Evolutionary conservation across 2,797 vertebrate species (phyloP).

Genomic region (Periophthalmus magnuspinnatus): DNA sequence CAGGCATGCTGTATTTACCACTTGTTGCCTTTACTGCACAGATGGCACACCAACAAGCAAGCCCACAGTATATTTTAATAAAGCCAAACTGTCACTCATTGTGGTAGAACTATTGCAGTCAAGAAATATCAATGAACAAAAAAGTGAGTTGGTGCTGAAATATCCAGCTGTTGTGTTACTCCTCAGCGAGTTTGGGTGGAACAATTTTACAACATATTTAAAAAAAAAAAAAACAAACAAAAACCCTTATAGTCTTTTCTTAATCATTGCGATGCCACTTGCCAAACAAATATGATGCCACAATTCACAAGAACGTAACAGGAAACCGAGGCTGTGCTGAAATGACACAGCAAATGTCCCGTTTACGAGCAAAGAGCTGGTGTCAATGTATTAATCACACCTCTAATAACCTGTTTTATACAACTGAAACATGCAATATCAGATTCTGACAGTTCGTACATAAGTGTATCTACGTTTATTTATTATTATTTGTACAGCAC

Average conservation of each 20-base stretch:
- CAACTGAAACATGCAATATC: too few species aligned
- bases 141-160: slow-evolving; percentile 9
- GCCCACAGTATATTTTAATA: slow-evolving; percentile 54
- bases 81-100: slow-evolving; percentile 63
- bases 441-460: too few species aligned
- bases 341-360: slow-evolving; percentile 7
- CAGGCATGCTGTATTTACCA: slow-evolving; percentile 62
- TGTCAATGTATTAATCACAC: not conserved
- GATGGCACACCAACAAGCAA: slow-evolving; percentile 59
- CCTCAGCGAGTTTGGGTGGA: not conserved
- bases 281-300: slow-evolving; percentile 9
- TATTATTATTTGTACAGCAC: too few species aligned
- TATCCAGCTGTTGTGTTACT: not conserved
- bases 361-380: not conserved
- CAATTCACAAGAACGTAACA: slow-evolving; percentile 24
- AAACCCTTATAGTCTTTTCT: not conserved
- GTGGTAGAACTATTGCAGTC: slow-evolving; percentile 32
- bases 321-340: slow-evolving; percentile 26
- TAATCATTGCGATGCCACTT: too few species aligned
- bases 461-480: too few species aligned
- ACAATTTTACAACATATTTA: not conserved
- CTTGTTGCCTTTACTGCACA: slow-evolving; percentile 61
- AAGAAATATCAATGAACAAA: slow-evolving; percentile 16
- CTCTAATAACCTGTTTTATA: not conserved
- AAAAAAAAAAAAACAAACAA: too few species aligned